Conservation (phyloP, 2,888 invertebrate genomes). For the Drosophila rubida region DNA sequence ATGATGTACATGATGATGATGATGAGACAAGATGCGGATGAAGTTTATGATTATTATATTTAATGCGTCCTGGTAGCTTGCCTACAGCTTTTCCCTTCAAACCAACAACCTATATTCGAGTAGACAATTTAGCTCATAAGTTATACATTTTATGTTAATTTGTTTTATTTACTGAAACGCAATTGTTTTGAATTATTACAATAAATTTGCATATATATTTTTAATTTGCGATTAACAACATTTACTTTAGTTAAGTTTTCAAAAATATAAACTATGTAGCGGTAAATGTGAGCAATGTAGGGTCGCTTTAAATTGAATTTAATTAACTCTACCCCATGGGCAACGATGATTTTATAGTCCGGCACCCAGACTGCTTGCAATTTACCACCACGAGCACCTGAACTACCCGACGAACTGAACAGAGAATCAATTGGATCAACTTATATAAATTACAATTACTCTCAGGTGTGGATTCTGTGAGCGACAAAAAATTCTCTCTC, state of each 20-base stretch:
- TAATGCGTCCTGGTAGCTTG: slow-evolving; percentile 13
- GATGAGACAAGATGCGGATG: slow-evolving; percentile 17
- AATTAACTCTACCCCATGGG: background rate
- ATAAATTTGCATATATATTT: slow-evolving; percentile 38
- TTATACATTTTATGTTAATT: slow-evolving; percentile 50
- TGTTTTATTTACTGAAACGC: slow-evolving; percentile 71
- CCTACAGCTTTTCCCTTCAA: slow-evolving; percentile 34
- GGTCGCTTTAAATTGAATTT: background rate
- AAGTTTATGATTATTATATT: slow-evolving; percentile 21
- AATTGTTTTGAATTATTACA: slow-evolving; percentile 54
- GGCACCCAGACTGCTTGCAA: too few relatives aligned
- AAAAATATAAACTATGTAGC: too few relatives aligned
- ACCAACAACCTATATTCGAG: slow-evolving; percentile 21
- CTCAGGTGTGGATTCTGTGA: too few relatives aligned
- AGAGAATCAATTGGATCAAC: too few relatives aligned
- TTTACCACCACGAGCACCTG: too few relatives aligned
- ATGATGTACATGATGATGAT: slow-evolving; percentile 7
- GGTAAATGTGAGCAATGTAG: too few relatives aligned
- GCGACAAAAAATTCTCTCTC: too few relatives aligned
- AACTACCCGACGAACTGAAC: too few relatives aligned
- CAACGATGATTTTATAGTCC: too few relatives aligned
- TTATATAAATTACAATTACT: too few relatives aligned
- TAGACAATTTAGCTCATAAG: slow-evolving; percentile 58
- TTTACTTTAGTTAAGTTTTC: too few relatives aligned
- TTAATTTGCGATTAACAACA: background rate